Base-by-base conservation (phyloP, 2,113 vertebrate species). In the Peromyscus maniculatus region DNA sequence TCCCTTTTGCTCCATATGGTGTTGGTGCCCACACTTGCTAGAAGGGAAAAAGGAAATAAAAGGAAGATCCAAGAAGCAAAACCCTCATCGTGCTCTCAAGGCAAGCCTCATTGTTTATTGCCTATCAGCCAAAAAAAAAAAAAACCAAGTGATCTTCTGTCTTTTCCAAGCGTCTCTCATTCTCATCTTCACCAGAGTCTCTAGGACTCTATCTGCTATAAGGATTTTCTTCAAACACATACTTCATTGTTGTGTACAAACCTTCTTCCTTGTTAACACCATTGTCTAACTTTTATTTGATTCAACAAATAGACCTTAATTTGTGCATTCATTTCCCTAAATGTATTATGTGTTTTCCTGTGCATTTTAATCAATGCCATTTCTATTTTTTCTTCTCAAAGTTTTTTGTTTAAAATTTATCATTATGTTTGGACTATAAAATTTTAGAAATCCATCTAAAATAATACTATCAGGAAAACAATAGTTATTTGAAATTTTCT, bases 11-110 rank as follows among this genome's bases (percentile, higher is more conserved):
- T 92, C 46, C 43, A 59, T 64, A 74, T 33, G 75, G 5, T 7
- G 95, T 69, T 93, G 52, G 67, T 59, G 31, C 80, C n/a, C 78
- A 49, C 7, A 80, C 1, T 93, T 91, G 24, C 71, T 91, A 71
- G 36, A 80, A 91, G 62, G 21, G 69, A 71, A 78, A 67, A 22
- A 33, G 31, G 82, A 95, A 97, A 83, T 28, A 31, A 92, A 82
- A 87, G 74, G 7, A 72, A 33, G 91, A 87, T 26, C 9, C 43
- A 10, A 43, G 67, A 93, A 33, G 8, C 4, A n/a, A n/a, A 96
- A 86, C 10, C 15, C 7, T 80, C 75, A 59, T 91, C 11, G 66
- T 74, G 43, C 19, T 62, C 78, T 92, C 5, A 17, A 16, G 52
- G 6, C 6, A 89, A 64, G 43, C 9, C 46, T 89, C 36, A 84